phyloP scores from a whole-genome alignment of 2,888 invertebrate genomes.

The Cheilosia vulpina region DNA sequence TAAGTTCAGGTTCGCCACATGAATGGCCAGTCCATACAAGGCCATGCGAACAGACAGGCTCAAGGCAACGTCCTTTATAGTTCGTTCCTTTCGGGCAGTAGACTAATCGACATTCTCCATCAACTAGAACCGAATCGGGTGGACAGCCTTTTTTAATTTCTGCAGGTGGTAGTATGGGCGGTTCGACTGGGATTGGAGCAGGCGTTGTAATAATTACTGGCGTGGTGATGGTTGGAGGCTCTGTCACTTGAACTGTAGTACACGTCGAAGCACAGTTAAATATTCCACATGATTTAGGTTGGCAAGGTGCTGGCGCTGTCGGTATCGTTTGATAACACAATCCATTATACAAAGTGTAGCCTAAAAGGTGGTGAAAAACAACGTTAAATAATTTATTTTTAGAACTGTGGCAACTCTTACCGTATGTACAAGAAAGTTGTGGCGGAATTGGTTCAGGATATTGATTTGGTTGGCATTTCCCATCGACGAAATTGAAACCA shows the following conservation, averaged over 20 bases:
- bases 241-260: neutral
- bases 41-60: slow-evolving; percentile 50
- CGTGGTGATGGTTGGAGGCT: neutral
- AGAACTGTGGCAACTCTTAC: neutral
- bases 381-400: neutral
- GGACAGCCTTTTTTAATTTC: slow-evolving; percentile 17
- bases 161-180: slow-evolving; percentile 3
- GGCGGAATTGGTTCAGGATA: neutral
- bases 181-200: neutral
- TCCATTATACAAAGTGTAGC: slow-evolving; percentile 22
- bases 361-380: slow-evolving; percentile 3
- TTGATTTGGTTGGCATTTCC: slow-evolving; percentile 11
- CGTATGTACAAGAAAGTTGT: slow-evolving; percentile 26
- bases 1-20: slow-evolving; percentile 44
- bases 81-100: slow-evolving; percentile 46
- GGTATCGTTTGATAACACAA: slow-evolving; percentile 17
- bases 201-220: neutral
- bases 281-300: slow-evolving; percentile 7
- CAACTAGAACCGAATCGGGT: slow-evolving; percentile 32
- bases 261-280: slow-evolving; percentile 13
- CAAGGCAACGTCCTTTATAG: slow-evolving; percentile 49
- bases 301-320: slow-evolving; percentile 9
- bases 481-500: slow-evolving; percentile 27
- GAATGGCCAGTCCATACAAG: slow-evolving; percentile 56
- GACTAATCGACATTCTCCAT: slow-evolving; percentile 40